These are phyloP conservation scores for Leptonema lineaticorne DNA, from an alignment of 1,140 invertebrate species.

Conservation along the genomic window DNA sequence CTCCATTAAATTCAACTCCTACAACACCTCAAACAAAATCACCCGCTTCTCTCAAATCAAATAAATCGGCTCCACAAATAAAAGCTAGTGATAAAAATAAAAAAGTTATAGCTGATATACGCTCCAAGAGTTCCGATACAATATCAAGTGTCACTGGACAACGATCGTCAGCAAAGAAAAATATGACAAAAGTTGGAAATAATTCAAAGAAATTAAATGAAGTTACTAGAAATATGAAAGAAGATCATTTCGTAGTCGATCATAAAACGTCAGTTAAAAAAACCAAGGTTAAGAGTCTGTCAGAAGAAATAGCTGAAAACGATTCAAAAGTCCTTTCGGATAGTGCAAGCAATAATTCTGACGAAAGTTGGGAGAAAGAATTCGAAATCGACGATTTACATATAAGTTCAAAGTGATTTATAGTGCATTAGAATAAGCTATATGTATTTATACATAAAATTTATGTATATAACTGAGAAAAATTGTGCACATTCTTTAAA, in stretches of 20 bases:
- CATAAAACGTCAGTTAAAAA: conserved; percentile 33
- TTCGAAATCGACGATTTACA: conserved; percentile 52
- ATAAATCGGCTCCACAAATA: conserved; percentile 6
- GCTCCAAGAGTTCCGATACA: conserved; percentile 42
- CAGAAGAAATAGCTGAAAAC: conserved; percentile 30
- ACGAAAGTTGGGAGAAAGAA: conserved; percentile 57
- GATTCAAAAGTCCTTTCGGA: conserved; percentile 42
- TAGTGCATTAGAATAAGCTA: no score
- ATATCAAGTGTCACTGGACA: conserved; percentile 29
- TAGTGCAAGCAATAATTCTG: conserved; percentile 54
- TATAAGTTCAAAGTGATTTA: conserved; percentile 22
- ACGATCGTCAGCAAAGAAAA: neutral
- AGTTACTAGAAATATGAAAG: conserved; percentile 50
- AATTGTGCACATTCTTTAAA: no score
- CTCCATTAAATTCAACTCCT: conserved; percentile 1
- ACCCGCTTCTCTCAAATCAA: neutral
- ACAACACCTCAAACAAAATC: conserved; percentile 22
- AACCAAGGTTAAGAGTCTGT: conserved; percentile 40
- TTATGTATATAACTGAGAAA: no score
- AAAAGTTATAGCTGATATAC: conserved; percentile 34
- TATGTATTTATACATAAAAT: no score
- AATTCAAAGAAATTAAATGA: conserved; percentile 28
- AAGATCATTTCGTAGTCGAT: conserved; percentile 53
- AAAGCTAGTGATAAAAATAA: conserved; percentile 43
- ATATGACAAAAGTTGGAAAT: neutral